phyloP scores from a whole-genome alignment of 2,888 invertebrate genomes.

The Danaus chrysippus region DNA sequence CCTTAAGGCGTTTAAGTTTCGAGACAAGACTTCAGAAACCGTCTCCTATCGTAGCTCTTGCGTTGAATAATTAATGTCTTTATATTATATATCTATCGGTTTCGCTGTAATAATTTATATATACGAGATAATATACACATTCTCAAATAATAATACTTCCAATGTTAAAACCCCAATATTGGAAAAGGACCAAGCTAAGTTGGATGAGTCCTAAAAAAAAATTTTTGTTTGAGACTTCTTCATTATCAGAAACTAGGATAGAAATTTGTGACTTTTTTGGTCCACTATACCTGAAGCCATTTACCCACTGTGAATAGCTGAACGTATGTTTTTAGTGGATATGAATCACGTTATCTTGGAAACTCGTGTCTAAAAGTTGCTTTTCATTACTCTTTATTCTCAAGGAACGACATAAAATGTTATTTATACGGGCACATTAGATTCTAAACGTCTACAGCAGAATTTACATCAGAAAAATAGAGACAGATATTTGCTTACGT shows the following conservation, averaged over 20 bases:
- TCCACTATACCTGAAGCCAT: background rate
- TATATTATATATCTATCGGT: background rate
- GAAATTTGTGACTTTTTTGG: too few species aligned
- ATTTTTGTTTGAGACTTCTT: too few species aligned
- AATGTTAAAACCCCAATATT: too few species aligned
- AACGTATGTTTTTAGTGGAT: background rate
- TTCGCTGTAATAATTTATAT: background rate
- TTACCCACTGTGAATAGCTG: background rate
- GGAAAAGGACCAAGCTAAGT: too few species aligned
- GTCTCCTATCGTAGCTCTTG: background rate
- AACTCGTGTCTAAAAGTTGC: constrained; percentile 16
- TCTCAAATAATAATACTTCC: background rate
- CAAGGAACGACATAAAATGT: constrained; percentile 22
- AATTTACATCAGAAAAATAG: background rate
- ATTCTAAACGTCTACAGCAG: background rate
- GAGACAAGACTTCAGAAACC: background rate
- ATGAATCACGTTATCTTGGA: constrained; percentile 23
- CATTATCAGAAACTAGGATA: too few species aligned
- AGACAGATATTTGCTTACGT: too few species aligned
- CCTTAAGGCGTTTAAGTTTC: background rate
- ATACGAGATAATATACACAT: background rate
- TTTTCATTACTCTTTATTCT: constrained; percentile 17
- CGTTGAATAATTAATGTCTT: background rate
- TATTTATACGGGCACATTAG: constrained; percentile 3
- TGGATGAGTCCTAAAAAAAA: too few species aligned